Conservation (phyloP, 1,140 invertebrate species). For the Sesamia nonagrioides region DNA sequence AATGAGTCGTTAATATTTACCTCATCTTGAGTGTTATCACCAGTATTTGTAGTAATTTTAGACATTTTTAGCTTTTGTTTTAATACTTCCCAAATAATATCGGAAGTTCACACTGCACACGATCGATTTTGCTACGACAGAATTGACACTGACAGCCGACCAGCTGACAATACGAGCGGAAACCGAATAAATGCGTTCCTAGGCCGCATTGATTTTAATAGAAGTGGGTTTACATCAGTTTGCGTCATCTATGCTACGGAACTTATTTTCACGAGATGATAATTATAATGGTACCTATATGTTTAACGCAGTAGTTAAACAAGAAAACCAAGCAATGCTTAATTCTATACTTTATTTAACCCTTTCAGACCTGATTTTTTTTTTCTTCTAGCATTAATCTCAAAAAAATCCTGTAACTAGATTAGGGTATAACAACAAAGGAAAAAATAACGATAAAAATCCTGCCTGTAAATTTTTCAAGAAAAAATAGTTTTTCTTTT, state of each 20-base stretch:
- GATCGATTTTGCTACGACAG: slow-evolving; percentile 36
- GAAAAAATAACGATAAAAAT: too few species aligned
- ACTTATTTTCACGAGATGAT: neutral
- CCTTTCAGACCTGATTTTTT: too few species aligned
- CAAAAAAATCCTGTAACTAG: too few species aligned
- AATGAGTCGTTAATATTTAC: slow-evolving; percentile 72
- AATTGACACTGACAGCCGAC: slow-evolving; percentile 15
- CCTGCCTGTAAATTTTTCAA: too few species aligned
- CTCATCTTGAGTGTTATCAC: slow-evolving; percentile 89
- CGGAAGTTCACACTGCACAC: slow-evolving; percentile 21
- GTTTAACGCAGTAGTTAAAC: too few species aligned
- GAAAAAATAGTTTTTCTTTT: too few species aligned
- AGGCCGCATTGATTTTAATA: neutral
- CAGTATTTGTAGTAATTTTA: slow-evolving; percentile 80
- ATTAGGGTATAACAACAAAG: too few species aligned
- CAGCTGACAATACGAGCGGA: slow-evolving; percentile 20
- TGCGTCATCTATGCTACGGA: neutral
- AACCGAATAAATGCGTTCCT: slow-evolving; percentile 21
- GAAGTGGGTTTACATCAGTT: neutral
- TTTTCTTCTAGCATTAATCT: too few species aligned
- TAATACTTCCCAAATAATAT: slow-evolving; percentile 23
- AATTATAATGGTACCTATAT: too few species aligned
- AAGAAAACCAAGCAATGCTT: too few species aligned
- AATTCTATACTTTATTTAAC: too few species aligned
- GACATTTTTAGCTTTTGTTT: slow-evolving; percentile 64